Evolutionary conservation across 2,113 vertebrate genomes (phyloP), one percentile per base, ranked within the genome.

Genomic region (Vidua macroura): DNA sequence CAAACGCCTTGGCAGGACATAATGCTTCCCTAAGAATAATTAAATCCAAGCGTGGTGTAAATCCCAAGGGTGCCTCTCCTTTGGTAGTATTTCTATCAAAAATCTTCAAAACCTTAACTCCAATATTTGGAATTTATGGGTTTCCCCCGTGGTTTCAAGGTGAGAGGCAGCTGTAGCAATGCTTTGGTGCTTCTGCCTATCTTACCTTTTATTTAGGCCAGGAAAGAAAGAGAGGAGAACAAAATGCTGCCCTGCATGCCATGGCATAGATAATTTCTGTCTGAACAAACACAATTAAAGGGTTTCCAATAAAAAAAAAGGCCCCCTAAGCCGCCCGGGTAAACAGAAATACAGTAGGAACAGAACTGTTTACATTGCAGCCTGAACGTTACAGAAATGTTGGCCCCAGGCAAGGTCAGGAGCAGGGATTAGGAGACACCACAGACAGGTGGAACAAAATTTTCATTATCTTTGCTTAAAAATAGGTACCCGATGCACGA

Each of bases 1-100:
- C 97, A 93, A 97, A 90, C 5, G 35, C 60, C 90, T 76, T 75
- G 92, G 86, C 86, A 95, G 96, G 89, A 90, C 94, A 94, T 18
- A 83, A 83, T 18, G 92, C 70, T 94, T 88, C 78, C 75, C 81
- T 80, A 78, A 70, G 78, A 92, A 95, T 95, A 97, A 97, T 96
- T 97, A 97, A 97, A 96, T 88, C 96, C 81, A 86, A 94, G 49
- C 1, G 3, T 49, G 93, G 93, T 84, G 77, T 94, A 95, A 96
- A 97, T 97, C 97, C 94, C 94, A 68, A 35, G 13, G 64, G 96
- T 92, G 60, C 88, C 76, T 94, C 90, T 96, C 90, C 70, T 35
- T 62, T 82, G 89, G 96, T 93, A 92, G 91, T 95, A 96, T 96
- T 96, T 97, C 95, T 74, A 74, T 96, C 88, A 95, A 44, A 77